Conservation (phyloP, 2,888 invertebrate species). For the Hyposoter didymator region DNA sequence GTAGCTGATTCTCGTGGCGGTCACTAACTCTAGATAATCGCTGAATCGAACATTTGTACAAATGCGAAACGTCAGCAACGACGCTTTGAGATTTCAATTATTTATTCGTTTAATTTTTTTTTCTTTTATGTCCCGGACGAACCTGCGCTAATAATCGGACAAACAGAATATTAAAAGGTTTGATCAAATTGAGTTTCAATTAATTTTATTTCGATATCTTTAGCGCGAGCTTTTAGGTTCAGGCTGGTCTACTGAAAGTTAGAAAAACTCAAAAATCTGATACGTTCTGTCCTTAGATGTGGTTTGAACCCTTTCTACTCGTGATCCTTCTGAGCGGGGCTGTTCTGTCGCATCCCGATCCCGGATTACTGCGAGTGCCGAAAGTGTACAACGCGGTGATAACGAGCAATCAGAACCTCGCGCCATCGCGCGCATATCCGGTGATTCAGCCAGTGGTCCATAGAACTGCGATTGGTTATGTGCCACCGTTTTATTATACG, state of each 20-base stretch:
- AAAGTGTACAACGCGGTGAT: conserved; percentile 93
- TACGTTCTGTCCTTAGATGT: conserved; percentile 60
- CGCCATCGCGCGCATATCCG: conserved; percentile 91
- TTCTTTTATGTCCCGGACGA: background rate
- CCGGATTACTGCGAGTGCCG: conserved; percentile 87
- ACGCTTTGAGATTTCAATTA: background rate
- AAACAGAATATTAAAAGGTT: background rate
- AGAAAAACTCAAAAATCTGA: conserved; percentile 8
- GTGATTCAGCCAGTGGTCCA: conserved; percentile 90
- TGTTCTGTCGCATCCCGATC: conserved; percentile 77
- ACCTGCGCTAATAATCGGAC: background rate
- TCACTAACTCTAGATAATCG: background rate
- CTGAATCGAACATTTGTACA: background rate
- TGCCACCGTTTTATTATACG: conserved; percentile 79
- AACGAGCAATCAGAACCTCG: conserved; percentile 91
- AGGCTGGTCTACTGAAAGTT: background rate
- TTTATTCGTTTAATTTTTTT: background rate
- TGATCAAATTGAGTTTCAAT: background rate
- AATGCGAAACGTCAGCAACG: background rate
- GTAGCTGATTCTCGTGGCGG: background rate
- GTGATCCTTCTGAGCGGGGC: conserved; percentile 70
- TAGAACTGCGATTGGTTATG: conserved; percentile 86
- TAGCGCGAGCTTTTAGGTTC: background rate
- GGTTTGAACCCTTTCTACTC: conserved; percentile 42
- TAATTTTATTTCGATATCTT: no score